These are phyloP conservation scores for Pelodytes ibericus DNA, from an alignment of 2,797 vertebrate genomes.

Conservation along the genomic window DNA sequence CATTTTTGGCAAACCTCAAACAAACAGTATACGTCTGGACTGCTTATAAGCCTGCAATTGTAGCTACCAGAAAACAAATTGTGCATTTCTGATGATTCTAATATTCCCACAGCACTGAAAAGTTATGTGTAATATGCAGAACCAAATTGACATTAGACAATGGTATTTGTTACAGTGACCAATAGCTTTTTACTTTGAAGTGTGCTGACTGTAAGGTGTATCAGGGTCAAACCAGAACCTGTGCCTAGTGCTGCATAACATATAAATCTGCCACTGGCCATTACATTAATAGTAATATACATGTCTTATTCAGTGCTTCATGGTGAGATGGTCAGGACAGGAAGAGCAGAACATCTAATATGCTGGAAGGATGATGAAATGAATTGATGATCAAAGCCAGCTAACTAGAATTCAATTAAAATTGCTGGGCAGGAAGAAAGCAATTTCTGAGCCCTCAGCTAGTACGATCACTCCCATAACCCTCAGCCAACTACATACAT, in stretches of 20 bases:
- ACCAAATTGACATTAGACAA: too few species aligned
- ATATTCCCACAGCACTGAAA: too few species aligned
- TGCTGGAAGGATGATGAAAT: background rate
- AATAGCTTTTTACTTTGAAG: too few species aligned
- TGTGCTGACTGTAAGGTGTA: too few species aligned
- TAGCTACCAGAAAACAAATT: too few species aligned
- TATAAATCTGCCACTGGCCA: background rate
- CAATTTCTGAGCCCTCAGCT: background rate
- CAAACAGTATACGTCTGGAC: too few species aligned
- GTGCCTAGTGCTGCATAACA: background rate
- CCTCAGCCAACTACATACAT: background rate
- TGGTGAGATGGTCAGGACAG: background rate
- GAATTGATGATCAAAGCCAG: background rate
- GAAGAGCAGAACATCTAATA: background rate
- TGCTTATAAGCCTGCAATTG: too few species aligned
- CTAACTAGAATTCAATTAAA: background rate
- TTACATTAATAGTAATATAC: background rate
- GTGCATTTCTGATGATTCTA: too few species aligned
- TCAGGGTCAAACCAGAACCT: too few species aligned
- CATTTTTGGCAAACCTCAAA: too few species aligned
- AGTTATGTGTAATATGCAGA: too few species aligned
- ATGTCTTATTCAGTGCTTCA: background rate
- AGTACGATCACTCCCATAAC: background rate
- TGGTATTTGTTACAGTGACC: too few species aligned
- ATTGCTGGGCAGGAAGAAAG: background rate